phyloP scores from a whole-genome alignment of 1,140 invertebrate genomes.

The Scaptomyza montana region DNA sequence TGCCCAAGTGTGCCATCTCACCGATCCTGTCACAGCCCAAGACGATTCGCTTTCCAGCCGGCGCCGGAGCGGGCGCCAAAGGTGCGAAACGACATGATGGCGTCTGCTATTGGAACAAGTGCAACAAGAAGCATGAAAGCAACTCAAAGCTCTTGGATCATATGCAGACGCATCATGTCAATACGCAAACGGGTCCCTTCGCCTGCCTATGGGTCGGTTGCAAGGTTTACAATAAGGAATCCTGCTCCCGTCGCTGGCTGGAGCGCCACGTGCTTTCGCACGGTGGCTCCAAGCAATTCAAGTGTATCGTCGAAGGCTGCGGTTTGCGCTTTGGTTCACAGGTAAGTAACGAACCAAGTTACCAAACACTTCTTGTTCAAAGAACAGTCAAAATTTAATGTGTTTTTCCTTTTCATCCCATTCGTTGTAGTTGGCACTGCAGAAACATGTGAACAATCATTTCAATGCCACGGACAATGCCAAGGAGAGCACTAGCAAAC shows the following conservation, averaged over 20 bases:
- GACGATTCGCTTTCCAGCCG: slow-evolving; percentile 90
- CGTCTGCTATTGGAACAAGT: slow-evolving; percentile 93
- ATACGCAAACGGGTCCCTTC: slow-evolving; percentile 92
- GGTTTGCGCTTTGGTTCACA: slow-evolving; percentile 95
- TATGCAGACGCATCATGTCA: slow-evolving; percentile 94
- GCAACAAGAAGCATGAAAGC: slow-evolving; percentile 90
- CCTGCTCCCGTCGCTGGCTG: slow-evolving; percentile 95
- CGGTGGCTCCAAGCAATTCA: slow-evolving; percentile 96
- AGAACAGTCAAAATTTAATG: neutral
- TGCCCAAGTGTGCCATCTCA: slow-evolving; percentile 84
- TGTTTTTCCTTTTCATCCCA: slow-evolving; percentile 13
- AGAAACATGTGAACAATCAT: slow-evolving; percentile 97
- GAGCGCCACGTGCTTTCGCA: slow-evolving; percentile 96
- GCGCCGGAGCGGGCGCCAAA: slow-evolving; percentile 75
- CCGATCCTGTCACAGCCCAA: slow-evolving; percentile 91
- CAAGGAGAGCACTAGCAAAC: slow-evolving; percentile 85
- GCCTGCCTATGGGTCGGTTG: slow-evolving; percentile 96
- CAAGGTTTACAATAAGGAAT: slow-evolving; percentile 96
- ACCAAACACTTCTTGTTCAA: neutral
- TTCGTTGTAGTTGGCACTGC: slow-evolving; percentile 89
- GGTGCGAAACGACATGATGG: slow-evolving; percentile 84
- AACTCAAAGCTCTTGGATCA: slow-evolving; percentile 93
- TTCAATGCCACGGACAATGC: slow-evolving; percentile 89
- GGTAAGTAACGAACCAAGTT: slow-evolving; percentile 84
- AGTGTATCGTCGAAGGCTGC: slow-evolving; percentile 97